Evolutionary conservation across 23 tunicate genomes (phyloP).

Genomic region (Botrylloides violaceus): DNA sequence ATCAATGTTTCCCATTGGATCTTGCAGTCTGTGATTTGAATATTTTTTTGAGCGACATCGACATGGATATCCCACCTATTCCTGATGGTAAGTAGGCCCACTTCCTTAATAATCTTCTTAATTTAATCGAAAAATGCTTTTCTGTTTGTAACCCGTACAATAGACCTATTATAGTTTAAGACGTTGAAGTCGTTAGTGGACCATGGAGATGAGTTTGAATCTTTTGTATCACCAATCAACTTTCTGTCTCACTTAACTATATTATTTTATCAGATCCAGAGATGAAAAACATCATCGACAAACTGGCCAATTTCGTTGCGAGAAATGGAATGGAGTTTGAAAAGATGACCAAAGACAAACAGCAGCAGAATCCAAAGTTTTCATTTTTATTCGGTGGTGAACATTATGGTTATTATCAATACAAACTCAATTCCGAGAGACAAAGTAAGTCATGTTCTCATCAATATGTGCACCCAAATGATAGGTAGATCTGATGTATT

Average conservation of each 20-base stretch:
- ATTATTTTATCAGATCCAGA: constrained; percentile 58
- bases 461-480: no score
- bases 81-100: neutral
- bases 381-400: constrained; percentile 80
- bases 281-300: constrained; percentile 89
- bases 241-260: neutral
- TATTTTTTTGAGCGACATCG: no score
- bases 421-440: constrained; percentile 58
- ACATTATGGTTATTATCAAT: constrained; percentile 73
- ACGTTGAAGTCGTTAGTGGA: no score
- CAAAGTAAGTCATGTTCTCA: constrained; percentile 57
- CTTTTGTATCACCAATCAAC: no score
- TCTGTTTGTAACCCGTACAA: no score
- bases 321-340: constrained; percentile 88
- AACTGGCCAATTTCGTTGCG: constrained; percentile 93
- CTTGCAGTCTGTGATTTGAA: no score
- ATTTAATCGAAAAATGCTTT: no score
- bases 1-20: no score
- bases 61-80: neutral
- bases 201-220: no score
- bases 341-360: constrained; percentile 92
- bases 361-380: constrained; percentile 77
- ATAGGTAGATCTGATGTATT: no score
- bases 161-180: no score
- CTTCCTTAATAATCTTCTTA: no score